Conservation (phyloP, 1,140 invertebrate species). For the Drosophila nigrodunni region DNA sequence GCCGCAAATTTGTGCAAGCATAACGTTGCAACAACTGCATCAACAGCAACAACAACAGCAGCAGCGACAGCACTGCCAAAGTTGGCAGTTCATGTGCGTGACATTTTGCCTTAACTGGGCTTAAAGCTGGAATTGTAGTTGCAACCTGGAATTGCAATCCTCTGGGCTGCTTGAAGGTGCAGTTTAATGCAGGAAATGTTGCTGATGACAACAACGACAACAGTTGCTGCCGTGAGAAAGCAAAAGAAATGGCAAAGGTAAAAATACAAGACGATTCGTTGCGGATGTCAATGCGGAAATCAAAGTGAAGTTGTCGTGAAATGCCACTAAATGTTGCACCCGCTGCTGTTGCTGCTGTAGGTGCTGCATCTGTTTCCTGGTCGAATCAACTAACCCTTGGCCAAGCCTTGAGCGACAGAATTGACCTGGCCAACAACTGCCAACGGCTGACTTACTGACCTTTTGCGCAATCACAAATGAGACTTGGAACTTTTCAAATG, state of each 20-base stretch:
- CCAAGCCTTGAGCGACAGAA: conserved; percentile 33
- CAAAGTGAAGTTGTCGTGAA: conserved; percentile 70
- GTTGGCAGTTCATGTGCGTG: conserved; percentile 62
- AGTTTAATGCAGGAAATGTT: conserved; percentile 56
- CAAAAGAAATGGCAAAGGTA: conserved; percentile 77
- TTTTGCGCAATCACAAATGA: conserved; percentile 62
- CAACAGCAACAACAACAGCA: conserved; percentile 3
- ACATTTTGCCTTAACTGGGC: conserved; percentile 64
- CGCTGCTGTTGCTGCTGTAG: neutral
- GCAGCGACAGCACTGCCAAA: conserved; percentile 26
- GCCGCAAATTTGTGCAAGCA: conserved; percentile 53
- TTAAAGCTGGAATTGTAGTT: conserved; percentile 24
- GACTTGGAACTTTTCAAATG: conserved; percentile 15
- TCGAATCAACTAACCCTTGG: conserved; percentile 27
- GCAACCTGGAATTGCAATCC: conserved; percentile 2
- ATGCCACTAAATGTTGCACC: conserved; percentile 64
- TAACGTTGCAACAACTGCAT: conserved; percentile 33
- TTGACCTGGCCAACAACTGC: conserved; percentile 28
- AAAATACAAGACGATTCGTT: conserved; percentile 41
- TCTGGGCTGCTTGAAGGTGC: conserved; percentile 49
- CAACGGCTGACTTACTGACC: conserved; percentile 44
- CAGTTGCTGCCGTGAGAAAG: conserved; percentile 68
- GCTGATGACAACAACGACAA: conserved; percentile 35
- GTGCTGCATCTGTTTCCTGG: conserved; percentile 34
- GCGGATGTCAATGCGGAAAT: conserved; percentile 78